Evolutionary conservation across 2,888 invertebrate genomes (phyloP), one percentile per base, ranked within the genome.

Genomic region (Physocephala rufipes): DNA sequence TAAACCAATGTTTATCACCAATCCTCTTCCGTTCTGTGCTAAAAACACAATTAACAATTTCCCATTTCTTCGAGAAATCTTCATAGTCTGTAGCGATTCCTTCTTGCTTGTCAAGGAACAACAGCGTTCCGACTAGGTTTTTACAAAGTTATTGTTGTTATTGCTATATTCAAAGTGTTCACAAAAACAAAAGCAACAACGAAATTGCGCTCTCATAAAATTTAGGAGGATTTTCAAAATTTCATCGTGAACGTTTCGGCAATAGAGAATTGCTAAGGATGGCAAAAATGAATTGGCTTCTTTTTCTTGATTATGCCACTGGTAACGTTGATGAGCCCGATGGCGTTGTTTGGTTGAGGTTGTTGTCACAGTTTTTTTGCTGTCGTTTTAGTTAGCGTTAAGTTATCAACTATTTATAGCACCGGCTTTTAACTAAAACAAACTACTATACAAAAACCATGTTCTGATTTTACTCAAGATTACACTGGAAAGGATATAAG

Each of bases 41-140:
- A 51, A 68, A 68, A n/a, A n/a, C n/a, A n/a, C n/a, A 61, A 49
- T 68, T 68, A 61, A 68, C 61, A 49, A 68, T 68, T 68, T 59
- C 61, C 61, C 47, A 61, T 59, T 68, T 61, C 59, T 68, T 28
- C 49, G 19, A 24, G 47, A 19, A 68, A 68, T 49, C 61, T 61
- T 61, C n/a, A 26, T 24, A 67, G 59, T 30, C 28, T 59, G 58
- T 28, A 47, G 59, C 47, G 28, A 47, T 24, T 4, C 47, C 12
- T 19, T 67, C 36, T 26, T 30, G 30, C 21, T 67, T 67, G 36
- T 24, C 19, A n/a, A 21, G 12, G 49, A 21, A 26, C 49, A 28
- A 2, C 49, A 36, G n/a, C 24, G 30, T 68, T 19, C n/a, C n/a
- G 28, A 61, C 51, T 49, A 30, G 30, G n/a, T n/a, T n/a, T n/a